These are phyloP conservation scores for Microplitis manilae DNA, from an alignment of 2,888 invertebrate species.

Conservation along the genomic window DNA sequence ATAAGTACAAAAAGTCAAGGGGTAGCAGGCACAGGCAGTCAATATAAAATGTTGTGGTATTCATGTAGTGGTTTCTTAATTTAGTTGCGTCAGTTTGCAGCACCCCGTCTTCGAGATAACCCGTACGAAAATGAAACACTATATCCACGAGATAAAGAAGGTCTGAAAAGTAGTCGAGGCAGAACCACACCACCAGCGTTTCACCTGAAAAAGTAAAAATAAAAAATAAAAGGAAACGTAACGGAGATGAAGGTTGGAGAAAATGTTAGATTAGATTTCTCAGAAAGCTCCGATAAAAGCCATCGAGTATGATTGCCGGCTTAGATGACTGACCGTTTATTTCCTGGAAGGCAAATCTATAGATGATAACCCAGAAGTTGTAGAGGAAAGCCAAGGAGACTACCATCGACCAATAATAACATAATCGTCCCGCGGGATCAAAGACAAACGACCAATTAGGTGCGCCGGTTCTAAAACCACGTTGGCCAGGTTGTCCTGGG, in stretches of 20 bases:
- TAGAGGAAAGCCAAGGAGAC: constrained; percentile 96
- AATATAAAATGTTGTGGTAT: constrained; percentile 97
- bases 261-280: neutral
- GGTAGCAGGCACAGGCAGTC: constrained; percentile 98
- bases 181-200: constrained; percentile 95
- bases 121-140: constrained; percentile 97
- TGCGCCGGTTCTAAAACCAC: constrained; percentile 77
- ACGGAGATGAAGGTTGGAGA: neutral
- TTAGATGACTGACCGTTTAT: constrained; percentile 82
- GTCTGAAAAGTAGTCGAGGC: constrained; percentile 96
- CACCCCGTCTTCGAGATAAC: constrained; percentile 97
- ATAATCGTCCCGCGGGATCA: constrained; percentile 96
- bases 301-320: neutral
- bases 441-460: constrained; percentile 96
- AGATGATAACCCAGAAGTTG: constrained; percentile 98
- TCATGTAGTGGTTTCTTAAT: constrained; percentile 97
- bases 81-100: constrained; percentile 95
- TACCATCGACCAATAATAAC: constrained; percentile 98
- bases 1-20: constrained; percentile 97
- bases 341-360: constrained; percentile 98
- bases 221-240: constrained; percentile 11
- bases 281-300: neutral
- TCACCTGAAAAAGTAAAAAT: constrained; percentile 75
- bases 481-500: constrained; percentile 65
- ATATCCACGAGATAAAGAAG: constrained; percentile 97